Evolutionary conservation across 2,113 vertebrate genomes (phyloP).

Genomic region (Mormyrus iriodes): DNA sequence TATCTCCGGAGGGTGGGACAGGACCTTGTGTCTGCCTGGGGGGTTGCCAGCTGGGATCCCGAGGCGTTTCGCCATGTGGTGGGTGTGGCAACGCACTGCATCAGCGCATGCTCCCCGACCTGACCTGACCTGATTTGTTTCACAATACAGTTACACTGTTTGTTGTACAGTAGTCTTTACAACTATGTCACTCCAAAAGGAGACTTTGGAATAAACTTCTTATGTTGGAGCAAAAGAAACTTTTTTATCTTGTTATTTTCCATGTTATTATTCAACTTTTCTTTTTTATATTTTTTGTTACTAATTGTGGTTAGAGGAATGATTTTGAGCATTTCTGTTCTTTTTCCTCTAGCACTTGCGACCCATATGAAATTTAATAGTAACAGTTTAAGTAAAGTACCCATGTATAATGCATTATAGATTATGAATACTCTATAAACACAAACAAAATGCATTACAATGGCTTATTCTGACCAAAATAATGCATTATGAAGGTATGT

Average conservation of each 20-base stretch:
- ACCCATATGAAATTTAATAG: background rate
- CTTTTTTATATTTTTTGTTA: background rate
- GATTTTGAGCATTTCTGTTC: background rate
- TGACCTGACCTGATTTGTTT: too few species aligned
- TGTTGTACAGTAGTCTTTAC: background rate
- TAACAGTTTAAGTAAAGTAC: background rate
- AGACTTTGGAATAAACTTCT: background rate
- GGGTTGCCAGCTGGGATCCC: too few species aligned
- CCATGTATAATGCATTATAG: too few species aligned
- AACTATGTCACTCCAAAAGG: background rate
- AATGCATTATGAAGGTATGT: too few species aligned
- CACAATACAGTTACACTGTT: background rate
- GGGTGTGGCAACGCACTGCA: too few species aligned
- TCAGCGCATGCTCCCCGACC: too few species aligned
- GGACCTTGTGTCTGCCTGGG: too few species aligned
- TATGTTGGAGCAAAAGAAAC: background rate
- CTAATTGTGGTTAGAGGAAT: background rate
- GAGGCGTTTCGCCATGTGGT: too few species aligned
- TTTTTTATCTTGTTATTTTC: background rate
- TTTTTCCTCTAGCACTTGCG: background rate
- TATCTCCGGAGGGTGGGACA: too few species aligned
- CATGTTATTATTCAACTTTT: background rate
- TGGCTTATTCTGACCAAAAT: too few species aligned
- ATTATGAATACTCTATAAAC: too few species aligned
- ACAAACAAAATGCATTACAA: too few species aligned